Evolutionary conservation across 2,113 vertebrate species (phyloP), one percentile per base, ranked within the genome.

Genomic region (Sterna hirundo): DNA sequence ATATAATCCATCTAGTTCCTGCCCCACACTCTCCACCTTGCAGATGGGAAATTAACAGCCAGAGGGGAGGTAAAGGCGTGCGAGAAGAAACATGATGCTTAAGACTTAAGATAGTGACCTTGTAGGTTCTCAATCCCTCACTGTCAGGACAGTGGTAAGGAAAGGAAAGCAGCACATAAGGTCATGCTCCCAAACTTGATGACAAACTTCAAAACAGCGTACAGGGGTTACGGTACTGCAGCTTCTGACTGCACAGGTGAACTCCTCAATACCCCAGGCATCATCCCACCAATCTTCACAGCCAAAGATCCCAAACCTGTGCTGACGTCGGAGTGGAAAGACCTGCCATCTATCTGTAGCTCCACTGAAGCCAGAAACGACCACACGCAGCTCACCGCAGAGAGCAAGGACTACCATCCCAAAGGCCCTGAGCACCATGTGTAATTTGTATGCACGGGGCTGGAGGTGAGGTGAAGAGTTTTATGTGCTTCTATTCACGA

Each of bases 221-320:
- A 27, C 23, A 46, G 71, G 8, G 5, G 5, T 69, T 76, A 62
- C 3, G 0, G 0, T 11, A 27, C 21, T 29, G 58, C 60, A 77
- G 83, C 40, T 84, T 77, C 77, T 18, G 14, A 72, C 52, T 49
- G 69, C 5, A 0, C 44, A 40, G 55, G 32, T 36, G 26, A 55
- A 76, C 10, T 71, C 30, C 36, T 51, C 36, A 7, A 40, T 2
- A 27, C 10, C 15, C 38, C 38, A 38, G 21, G 42, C 17, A 55
- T 9, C 27, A 38, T 6, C 34, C 61, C n/a, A 2, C 9, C 3
- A 23, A 44, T 29, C 57, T 29, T 66, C 32, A n/a, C 23, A 32
- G 29, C 17, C 40, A 32, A 21, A 83, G 69, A 54, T 51, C 30
- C 36, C 36, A 42, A 65, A 75, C 26, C 57, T 15, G 11, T 1